Base-by-base conservation (phyloP, 2,113 vertebrate species). In the Dipodomys spectabilis region DNA sequence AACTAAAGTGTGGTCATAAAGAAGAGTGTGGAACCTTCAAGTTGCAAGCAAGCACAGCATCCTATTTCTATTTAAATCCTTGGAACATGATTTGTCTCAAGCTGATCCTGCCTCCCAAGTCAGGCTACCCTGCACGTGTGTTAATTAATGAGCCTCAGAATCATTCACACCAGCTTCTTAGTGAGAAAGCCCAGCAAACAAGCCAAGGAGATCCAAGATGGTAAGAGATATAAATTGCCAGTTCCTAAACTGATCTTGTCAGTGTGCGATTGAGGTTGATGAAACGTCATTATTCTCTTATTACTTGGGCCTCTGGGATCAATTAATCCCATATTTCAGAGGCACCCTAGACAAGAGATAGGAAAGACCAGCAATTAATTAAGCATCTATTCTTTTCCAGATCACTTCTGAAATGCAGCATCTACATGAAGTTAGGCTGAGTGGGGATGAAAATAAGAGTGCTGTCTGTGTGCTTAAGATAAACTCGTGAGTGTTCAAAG, bases 291-390 rank as follows among this genome's bases (percentile, higher is more conserved):
- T 92, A 91, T 87, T 82, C 53, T 39, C 35, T 39, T 39, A 39
- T 39, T 39, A 39, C 35, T 95, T 67, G 78, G 73, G 25, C 45
- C 93, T 91, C 77, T 87, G 77, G 77, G 92, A 94, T 95, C 87
- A 84, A 77, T 91, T 89, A 89, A 89, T 82, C 94, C 87, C 95
- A 65, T 81, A 93, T 84, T 91, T 95, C 87, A 78, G 20, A 78
- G 72, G 12, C 72, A 86, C 20, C 30, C 12, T 85, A 89, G 35
- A 75, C 23, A 91, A 95, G 19, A 86, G 45, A 68, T n/a, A 92
- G 74, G 44, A 78, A 20, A 13, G 49, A 62, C 72, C 23, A 71
- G 62, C 20, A 72, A 74, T 90, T 93, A 91, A 89, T 93, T 86
- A 82, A 74, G 65, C 62, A 82, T 86, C 57, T 86, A 67, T 82